Evolutionary conservation across 2,113 vertebrate genomes (phyloP).

Genomic region (Sinosuthora webbiana): DNA sequence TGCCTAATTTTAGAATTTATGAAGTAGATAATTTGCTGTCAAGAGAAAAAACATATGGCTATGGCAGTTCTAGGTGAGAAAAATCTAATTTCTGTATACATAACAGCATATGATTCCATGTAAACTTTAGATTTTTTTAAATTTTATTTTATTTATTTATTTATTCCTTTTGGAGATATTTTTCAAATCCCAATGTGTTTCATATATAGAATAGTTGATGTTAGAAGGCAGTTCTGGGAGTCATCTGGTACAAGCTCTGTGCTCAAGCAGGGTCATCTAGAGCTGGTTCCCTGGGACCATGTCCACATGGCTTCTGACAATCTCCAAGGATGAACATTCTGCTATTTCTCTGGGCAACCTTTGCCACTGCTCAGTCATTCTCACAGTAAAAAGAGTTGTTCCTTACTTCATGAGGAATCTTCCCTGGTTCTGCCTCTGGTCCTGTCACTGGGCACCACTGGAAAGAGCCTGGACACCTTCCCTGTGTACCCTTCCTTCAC

Average conservation of each 20-base stretch:
- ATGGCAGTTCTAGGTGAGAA: not conserved
- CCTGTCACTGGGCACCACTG: not conserved
- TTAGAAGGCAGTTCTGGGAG: not conserved
- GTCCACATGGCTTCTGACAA: not conserved
- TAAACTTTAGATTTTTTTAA: not conserved
- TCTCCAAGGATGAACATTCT: not conserved
- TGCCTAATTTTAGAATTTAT: not conserved
- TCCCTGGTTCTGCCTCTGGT: not conserved
- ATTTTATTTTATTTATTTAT: too few species aligned
- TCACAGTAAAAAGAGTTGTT: not conserved
- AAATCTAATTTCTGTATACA: not conserved
- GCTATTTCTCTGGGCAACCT: not conserved
- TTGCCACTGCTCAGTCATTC: not conserved
- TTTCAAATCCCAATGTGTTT: not conserved
- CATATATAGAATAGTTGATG: not conserved
- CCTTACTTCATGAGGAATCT: not conserved
- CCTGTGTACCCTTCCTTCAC: not conserved
- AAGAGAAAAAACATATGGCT: not conserved
- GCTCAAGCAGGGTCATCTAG: not conserved
- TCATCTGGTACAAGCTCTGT: not conserved
- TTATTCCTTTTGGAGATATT: not conserved
- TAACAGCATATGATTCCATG: not conserved
- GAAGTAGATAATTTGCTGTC: not conserved
- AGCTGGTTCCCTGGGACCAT: not conserved
- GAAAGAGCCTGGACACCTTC: not conserved